Percentiles rank a stretch among this genome's conserved stretches.
Conservation (phyloP, 2,113 vertebrate genomes). For the Channa maculata region DNA sequence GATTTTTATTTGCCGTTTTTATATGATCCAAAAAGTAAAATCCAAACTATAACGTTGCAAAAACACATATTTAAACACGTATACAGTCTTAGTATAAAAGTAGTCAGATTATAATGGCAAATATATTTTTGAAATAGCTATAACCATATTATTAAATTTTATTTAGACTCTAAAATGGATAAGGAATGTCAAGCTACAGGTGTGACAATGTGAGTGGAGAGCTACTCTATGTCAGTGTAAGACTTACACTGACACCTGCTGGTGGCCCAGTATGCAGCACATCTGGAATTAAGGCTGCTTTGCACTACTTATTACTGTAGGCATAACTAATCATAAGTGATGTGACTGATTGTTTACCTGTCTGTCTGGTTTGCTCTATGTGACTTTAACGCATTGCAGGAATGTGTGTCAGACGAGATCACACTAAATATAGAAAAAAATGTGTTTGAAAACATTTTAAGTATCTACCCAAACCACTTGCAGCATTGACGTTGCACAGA, state of each 20-base stretch:
- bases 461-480: not conserved
- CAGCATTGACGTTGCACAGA: too few relatives aligned
- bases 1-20: not conserved
- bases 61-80: not conserved
- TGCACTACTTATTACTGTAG: not conserved
- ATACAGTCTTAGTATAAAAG: too few relatives aligned
- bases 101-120: too few relatives aligned
- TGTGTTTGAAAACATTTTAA: not conserved
- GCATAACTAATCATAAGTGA: not conserved
- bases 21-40: not conserved
- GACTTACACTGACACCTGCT: conserved; percentile 72
- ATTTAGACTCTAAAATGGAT: too few relatives aligned
- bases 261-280: conserved; percentile 19
- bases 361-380: not conserved
- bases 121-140: not conserved
- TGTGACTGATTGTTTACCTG: not conserved
- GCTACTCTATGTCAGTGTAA: not conserved
- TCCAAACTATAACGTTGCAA: not conserved
- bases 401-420: not conserved
- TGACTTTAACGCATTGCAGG: not conserved
- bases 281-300: not conserved
- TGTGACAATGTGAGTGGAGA: not conserved
- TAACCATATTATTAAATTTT: not conserved
- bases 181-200: not conserved
- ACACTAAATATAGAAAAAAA: not conserved